Percentiles rank a stretch among this genome's conserved stretches.
phyloP scores from a whole-genome alignment of 2,888 invertebrate genomes.

The Napeogenes inachia region DNA sequence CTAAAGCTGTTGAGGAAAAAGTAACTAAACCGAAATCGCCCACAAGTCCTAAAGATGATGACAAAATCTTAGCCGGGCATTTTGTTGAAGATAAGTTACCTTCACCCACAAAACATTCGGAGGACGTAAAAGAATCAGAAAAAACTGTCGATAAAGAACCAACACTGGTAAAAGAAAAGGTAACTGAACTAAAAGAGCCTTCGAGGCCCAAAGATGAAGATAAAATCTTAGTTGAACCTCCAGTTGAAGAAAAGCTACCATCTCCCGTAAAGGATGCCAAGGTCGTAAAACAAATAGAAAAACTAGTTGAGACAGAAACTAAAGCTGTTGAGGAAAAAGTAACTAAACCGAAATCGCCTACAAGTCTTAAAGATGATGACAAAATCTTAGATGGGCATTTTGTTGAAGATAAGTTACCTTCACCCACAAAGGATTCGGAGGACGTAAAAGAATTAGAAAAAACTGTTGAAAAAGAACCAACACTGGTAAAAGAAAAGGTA shows the following conservation, averaged over 20 bases:
- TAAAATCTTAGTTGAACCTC: too few species aligned
- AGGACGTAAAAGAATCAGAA: not conserved
- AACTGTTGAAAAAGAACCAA: slow-evolving; percentile 10
- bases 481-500: slow-evolving; percentile 3
- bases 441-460: not conserved
- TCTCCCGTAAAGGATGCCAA: too few species aligned
- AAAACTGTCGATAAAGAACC: slow-evolving; percentile 11
- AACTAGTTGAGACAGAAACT: too few species aligned
- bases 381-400: slow-evolving; percentile 15
- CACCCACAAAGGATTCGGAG: not conserved
- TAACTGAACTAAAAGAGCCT: not conserved
- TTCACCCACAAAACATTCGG: not conserved
- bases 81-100: slow-evolving; percentile 11
- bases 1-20: slow-evolving; percentile 19
- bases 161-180: slow-evolving; percentile 10
- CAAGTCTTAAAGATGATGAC: slow-evolving; percentile 14
- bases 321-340: too few species aligned
- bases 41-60: too few species aligned
- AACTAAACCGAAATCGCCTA: slow-evolving; percentile 13
- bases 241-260: too few species aligned
- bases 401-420: slow-evolving; percentile 14
- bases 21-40: not conserved
- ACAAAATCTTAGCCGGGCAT: not conserved
- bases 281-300: too few species aligned
- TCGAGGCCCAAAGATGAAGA: not conserved